Evolutionary conservation across 2,113 vertebrate genomes (phyloP).

Genomic region (Cygnus buccinator): DNA sequence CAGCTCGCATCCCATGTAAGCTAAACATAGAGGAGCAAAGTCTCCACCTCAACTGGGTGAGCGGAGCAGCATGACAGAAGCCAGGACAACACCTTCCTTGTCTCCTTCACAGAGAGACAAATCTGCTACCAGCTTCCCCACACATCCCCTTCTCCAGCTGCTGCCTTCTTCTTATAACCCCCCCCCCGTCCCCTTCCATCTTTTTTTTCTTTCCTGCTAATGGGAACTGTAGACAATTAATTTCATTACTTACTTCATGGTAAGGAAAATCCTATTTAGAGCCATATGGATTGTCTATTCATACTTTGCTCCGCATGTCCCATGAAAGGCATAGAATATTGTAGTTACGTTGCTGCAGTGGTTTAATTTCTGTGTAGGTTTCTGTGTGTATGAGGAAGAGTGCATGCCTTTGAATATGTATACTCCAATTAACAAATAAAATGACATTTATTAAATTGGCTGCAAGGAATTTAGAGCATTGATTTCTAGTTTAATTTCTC

Average conservation of each 20-base stretch:
- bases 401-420: background rate
- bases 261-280: background rate
- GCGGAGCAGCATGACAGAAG: background rate
- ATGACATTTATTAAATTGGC: background rate
- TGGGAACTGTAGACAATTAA: background rate
- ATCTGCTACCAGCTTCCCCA: background rate
- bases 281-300: background rate
- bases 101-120: background rate
- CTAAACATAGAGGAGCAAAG: background rate
- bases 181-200: rapidly evolving
- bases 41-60: background rate
- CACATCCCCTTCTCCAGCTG: background rate
- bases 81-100: background rate
- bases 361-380: background rate
- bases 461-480: background rate
- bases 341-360: background rate
- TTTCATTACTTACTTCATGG: background rate
- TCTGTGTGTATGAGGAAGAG: background rate
- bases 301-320: background rate
- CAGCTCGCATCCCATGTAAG: slow-evolving; percentile 9
- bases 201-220: background rate
- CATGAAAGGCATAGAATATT: background rate
- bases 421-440: background rate
- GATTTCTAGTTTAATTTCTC: background rate
- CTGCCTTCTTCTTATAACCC: background rate